Base-by-base conservation (phyloP, 2,888 invertebrate genomes). In the Andrena bicolor region DNA sequence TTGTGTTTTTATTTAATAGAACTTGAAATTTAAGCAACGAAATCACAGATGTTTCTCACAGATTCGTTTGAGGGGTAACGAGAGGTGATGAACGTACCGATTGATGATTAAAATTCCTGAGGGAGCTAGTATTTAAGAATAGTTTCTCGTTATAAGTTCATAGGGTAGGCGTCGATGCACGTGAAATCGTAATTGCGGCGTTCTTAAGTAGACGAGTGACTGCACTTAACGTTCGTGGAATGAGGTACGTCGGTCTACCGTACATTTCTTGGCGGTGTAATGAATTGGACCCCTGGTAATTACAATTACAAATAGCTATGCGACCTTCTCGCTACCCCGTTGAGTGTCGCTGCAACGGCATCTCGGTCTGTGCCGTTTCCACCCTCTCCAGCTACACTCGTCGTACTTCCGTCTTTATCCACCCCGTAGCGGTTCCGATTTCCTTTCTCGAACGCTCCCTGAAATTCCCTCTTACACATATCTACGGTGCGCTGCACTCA, bases 261-360 rank as follows among this genome's bases (percentile, higher is more conserved):
- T 74, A 72, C 66, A 72, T 85, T 86, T 82, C 83, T 84, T 83
- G 60, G 63, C 48, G 68, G 72, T 58, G 76, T 84, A 89, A 90
- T 84, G 86, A 89, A 90, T 90, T 83, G 84, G 82, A 65, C 73
- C 72, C 58, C 49, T 76, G 76, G 80, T 90, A 88, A 89, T 90
- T 88, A 89, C 87, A 86, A 90, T 90, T 85, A 88, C 86, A 86
- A 89, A 89, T 86, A 82, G 77, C 84, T 69, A 60, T 16, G 71
- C 60, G 80, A 80, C 49, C 85, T 77, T 77, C 61, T 66, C 76
- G 66, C 49, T 35, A 80, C 41, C 49, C 26, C 49, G 35, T 61
- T 6, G 49, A 70, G 70, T 53, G 61, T 48, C 32, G 30, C 35
- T 56, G 49, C 56, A 64, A 53, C 41, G 35, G 49, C 66, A 69